Base-by-base conservation (phyloP, 1,140 invertebrate species). In the Delia radicum region DNA sequence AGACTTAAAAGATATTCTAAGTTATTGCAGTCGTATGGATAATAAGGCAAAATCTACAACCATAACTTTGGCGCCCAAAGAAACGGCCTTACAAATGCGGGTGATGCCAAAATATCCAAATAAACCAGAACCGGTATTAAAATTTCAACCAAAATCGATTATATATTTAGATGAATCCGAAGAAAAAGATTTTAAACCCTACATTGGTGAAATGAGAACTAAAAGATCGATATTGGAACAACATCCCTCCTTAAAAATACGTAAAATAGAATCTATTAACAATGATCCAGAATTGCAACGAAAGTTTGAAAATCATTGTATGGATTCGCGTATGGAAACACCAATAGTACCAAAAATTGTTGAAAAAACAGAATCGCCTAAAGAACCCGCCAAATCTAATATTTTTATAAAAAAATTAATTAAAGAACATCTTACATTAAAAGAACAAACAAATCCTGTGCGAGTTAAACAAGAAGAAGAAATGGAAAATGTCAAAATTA, bases 1-100 rank as follows among this genome's bases (percentile, higher is more conserved):
- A 12, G 83, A 85, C 29, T 72, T 85, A 24, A 79, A 81, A 5
- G 83, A 85, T 18, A 84, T 85, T n/a, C 78, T 85, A n/a, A 85
- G 83, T 74, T 85, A 73, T 55, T 77, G 77, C 42, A 73, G 77
- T 37, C 71, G 77, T 26, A 48, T 46, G 31, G 37, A 77, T 12
- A 75, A 78, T 2, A 79, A 81, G 78, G 65, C 42, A 3, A 72
- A 83, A 79, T 18, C 78, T 77, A 15, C 42, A 79, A 62, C 80
- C 78, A 46, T 80, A 79, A 63, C 78, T 0, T 27, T 83, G 27
- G 76, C 65, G n/a, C 78, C 79, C 13, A 80, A 78, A 18, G 75
- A 78, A 55, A 12, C 72, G 0, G 29, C 65, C 2, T 10, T 37
- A 26, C 65, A 69, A 69, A 69, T 69, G 65, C 65, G 65, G 33